These are phyloP conservation scores for Etheostoma nigrum DNA, from an alignment of 2,797 vertebrate species.

Conservation along the genomic window DNA sequence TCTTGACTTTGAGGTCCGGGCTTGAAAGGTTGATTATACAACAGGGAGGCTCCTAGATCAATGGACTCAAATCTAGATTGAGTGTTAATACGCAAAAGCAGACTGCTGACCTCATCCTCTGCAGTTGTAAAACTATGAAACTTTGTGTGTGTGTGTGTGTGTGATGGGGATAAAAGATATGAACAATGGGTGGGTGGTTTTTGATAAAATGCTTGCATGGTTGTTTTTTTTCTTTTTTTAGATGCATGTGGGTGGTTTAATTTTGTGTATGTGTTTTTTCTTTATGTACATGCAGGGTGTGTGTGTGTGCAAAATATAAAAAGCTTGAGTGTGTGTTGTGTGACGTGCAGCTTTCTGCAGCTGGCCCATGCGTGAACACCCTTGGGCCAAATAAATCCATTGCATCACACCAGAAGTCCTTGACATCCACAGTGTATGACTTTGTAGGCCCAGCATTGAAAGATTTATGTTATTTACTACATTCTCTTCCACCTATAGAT, in stretches of 20 bases:
- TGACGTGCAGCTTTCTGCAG: conserved; percentile 50
- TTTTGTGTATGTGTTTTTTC: conserved; percentile 10
- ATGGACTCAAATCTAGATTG: conserved; percentile 36
- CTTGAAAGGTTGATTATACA: conserved; percentile 46
- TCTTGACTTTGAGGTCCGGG: conserved; percentile 46
- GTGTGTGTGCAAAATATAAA: neutral
- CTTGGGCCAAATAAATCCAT: conserved; percentile 53
- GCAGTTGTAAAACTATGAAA: conserved; percentile 27
- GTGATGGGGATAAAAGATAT: conserved; percentile 12
- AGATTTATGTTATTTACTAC: conserved; percentile 64
- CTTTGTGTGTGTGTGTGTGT: conserved; percentile 19
- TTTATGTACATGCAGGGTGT: conserved; percentile 23
- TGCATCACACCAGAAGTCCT: conserved; percentile 42
- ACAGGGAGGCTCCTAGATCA: conserved; percentile 43
- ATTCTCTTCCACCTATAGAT: conserved; percentile 41
- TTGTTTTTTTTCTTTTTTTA: conserved; percentile 23
- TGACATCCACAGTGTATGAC: conserved; percentile 50
- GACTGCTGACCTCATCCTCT: conserved; percentile 57
- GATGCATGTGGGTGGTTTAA: conserved; percentile 51
- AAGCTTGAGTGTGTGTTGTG: conserved; percentile 17
- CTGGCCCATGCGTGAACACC: conserved; percentile 41
- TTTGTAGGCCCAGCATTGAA: conserved; percentile 45
- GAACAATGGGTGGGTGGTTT: conserved; percentile 47
- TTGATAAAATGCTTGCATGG: conserved; percentile 51
- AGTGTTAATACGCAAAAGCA: conserved; percentile 61